These are phyloP conservation scores for Hiodon tergisus DNA, from an alignment of 2,113 vertebrate species.

Conservation along the genomic window DNA sequence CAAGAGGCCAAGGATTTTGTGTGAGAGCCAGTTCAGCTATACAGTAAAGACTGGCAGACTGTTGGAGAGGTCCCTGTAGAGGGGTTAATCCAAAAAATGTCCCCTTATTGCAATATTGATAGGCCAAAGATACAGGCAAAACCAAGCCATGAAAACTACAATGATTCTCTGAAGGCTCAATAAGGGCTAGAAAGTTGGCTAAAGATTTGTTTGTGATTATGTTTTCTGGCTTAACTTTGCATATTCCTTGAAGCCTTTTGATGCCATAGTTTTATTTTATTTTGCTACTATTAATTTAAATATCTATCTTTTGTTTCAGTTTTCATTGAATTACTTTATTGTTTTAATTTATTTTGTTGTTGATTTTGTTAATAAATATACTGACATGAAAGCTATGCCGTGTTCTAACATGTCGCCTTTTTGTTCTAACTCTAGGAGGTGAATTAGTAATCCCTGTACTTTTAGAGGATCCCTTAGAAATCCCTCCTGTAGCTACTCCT, in stretches of 20 bases:
- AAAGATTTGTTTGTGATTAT: too few species aligned
- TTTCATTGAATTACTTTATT: slow-evolving; percentile 7
- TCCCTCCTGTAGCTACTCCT: slow-evolving; percentile 90
- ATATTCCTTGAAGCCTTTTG: slow-evolving; percentile 36
- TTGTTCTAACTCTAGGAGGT: slow-evolving; percentile 85
- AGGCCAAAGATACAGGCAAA: too few species aligned
- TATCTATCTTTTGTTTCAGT: background rate
- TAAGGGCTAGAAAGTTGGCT: too few species aligned
- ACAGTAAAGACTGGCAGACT: background rate
- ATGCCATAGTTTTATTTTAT: slow-evolving; percentile 18
- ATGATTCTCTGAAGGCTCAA: too few species aligned
- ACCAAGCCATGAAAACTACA: too few species aligned
- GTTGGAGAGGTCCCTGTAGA: too few species aligned
- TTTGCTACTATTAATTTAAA: slow-evolving; percentile 8
- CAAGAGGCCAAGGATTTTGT: slow-evolving; percentile 22
- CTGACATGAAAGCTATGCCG: background rate
- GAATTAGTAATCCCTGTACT: slow-evolving; percentile 96
- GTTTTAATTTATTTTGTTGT: slow-evolving; percentile 11
- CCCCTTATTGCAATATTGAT: too few species aligned
- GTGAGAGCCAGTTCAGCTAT: slow-evolving; percentile 16
- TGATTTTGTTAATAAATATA: background rate
- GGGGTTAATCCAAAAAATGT: too few species aligned
- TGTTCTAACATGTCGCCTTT: slow-evolving; percentile 50
- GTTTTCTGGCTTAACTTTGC: slow-evolving; percentile 26
- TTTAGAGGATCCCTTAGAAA: slow-evolving; percentile 94